Evolutionary conservation across 2,113 vertebrate genomes (phyloP).

Genomic region (Brachyistius frenatus): DNA sequence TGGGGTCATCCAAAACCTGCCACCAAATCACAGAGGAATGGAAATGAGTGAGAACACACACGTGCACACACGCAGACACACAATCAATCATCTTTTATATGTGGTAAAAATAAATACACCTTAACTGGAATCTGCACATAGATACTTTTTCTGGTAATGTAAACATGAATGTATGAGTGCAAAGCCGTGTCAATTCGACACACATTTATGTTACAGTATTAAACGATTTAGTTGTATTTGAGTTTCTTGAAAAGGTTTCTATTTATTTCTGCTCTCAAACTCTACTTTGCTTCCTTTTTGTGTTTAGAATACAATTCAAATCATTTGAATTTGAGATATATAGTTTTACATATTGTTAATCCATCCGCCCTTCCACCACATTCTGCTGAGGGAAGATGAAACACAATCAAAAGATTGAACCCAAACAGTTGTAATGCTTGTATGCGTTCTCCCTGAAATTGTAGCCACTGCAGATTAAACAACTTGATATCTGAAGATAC

Average conservation of each 20-base stretch:
- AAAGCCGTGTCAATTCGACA: background rate
- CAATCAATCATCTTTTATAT: slow-evolving; percentile 15
- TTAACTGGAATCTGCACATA: background rate
- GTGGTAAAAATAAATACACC: background rate
- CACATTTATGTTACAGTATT: background rate
- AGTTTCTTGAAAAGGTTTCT: background rate
- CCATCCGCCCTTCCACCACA: background rate
- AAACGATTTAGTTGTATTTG: background rate
- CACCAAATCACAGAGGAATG: slow-evolving; percentile 47
- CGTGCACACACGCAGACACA: background rate
- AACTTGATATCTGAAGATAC: too few species aligned
- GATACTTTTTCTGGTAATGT: background rate
- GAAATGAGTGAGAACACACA: slow-evolving; percentile 45
- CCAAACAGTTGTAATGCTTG: background rate
- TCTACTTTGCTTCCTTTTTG: background rate
- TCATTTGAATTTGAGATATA: too few species aligned
- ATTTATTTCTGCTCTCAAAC: background rate
- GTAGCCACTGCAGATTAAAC: too few species aligned
- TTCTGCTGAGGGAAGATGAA: background rate
- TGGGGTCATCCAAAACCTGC: slow-evolving; percentile 97
- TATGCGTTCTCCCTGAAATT: too few species aligned
- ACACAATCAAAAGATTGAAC: background rate
- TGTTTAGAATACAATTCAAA: too few species aligned
- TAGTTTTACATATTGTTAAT: background rate
- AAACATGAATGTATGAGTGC: background rate